Base-by-base conservation (phyloP, 1,140 invertebrate genomes). In the Neodiprion virginianus region DNA sequence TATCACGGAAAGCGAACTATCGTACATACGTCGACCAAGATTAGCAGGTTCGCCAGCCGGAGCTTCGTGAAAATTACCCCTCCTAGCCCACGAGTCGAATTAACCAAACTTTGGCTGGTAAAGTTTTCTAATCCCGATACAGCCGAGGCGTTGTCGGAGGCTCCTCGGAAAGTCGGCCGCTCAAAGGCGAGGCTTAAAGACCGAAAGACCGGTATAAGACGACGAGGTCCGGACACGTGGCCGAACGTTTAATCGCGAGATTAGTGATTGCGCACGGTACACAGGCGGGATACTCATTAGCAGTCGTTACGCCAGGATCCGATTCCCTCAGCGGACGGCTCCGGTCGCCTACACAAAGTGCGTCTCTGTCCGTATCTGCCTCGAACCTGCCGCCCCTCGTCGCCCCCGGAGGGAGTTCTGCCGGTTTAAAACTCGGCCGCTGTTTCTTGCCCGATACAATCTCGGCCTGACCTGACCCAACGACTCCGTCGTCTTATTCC, bases 181-280 rank as follows among this genome's bases (percentile, higher is more conserved):
- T 40, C 28, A 40, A 40, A 40, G 28, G 28, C 28, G 28, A 40
- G 2, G 28, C 5, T 5, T 2, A 40, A 40, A 40, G 28, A 40
- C 28, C 28, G 28, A 40, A 1, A 5, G 5, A 40, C 28, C 28
- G 1, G 28, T 40, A 40, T 40, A 40, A 40, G 28, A 40, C 28
- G 28, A 1, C 5, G 28, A 40, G 28, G 28, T 40, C 28, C n/a
- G 53, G 53, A 61, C 53, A 61, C 53, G 53, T 61, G 53, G 53
- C 53, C 53, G 53, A 61, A 61, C 53, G 53, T 61, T 61, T 61
- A 61, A 61, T 61, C 53, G 53, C 53, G 53, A 61, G 53, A 61
- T 61, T 61, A 61, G 53, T 61, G 53, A 61, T 61, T 61, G n/a
- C 53, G 53, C n/a, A 61, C 53, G 53, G 53, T 17, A 61, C 53